Percentiles rank a stretch among this genome's conserved stretches.
These are phyloP conservation scores for Thymelicus acteon DNA, from an alignment of 2,888 invertebrate genomes.

Conservation along the genomic window DNA sequence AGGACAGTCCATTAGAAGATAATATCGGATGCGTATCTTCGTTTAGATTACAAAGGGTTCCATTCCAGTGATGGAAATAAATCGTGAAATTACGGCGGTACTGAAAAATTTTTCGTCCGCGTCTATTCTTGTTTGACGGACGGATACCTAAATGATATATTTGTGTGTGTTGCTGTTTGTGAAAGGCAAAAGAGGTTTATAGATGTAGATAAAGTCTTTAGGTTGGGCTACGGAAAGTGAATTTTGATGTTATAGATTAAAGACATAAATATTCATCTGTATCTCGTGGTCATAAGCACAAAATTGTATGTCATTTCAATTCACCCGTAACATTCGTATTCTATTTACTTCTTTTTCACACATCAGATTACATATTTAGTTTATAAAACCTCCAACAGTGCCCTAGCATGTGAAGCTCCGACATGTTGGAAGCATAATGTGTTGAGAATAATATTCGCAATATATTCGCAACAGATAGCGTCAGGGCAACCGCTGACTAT, in stretches of 20 bases:
- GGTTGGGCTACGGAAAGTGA: too few relatives aligned
- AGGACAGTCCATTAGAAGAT: background rate
- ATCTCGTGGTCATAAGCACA: too few relatives aligned
- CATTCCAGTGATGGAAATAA: background rate
- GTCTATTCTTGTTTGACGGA: too few relatives aligned
- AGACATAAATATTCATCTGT: too few relatives aligned
- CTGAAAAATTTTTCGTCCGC: background rate
- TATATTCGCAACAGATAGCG: constrained; percentile 48
- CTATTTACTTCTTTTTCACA: too few relatives aligned
- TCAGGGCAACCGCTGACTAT: constrained; percentile 45
- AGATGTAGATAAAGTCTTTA: background rate
- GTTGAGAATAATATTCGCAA: constrained; percentile 46
- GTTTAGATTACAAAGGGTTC: background rate
- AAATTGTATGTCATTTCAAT: background rate
- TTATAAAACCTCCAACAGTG: too few relatives aligned
- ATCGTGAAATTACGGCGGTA: background rate
- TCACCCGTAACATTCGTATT: too few relatives aligned
- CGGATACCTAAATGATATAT: too few relatives aligned
- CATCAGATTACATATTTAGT: too few relatives aligned
- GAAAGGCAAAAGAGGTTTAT: background rate
- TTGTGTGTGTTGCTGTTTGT: background rate
- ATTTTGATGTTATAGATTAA: too few relatives aligned
- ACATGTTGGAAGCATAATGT: constrained; percentile 47
- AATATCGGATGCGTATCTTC: constrained; percentile 2
- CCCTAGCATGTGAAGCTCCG: constrained; percentile 42